Conservation (phyloP, 1,140 invertebrate genomes). For the Tetramorium simillimum region DNA sequence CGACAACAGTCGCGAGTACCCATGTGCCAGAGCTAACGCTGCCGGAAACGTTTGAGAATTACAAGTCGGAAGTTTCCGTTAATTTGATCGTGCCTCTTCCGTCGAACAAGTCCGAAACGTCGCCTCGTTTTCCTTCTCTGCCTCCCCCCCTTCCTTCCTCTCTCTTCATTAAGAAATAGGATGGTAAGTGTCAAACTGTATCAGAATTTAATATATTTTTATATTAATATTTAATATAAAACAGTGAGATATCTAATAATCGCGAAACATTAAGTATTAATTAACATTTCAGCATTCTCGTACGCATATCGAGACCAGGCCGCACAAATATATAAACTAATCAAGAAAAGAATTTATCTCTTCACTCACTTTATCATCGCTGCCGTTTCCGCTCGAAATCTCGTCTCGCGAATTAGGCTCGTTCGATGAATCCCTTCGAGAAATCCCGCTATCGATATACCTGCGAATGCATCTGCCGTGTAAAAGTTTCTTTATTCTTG, state of each 20-base stretch:
- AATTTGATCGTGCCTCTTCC: neutral
- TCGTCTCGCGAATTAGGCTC: slow-evolving; percentile 28
- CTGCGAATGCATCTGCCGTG: slow-evolving; percentile 48
- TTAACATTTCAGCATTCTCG: slow-evolving; percentile 18
- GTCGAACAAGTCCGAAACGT: neutral
- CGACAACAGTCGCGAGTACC: neutral
- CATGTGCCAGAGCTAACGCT: neutral
- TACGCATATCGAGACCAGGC: slow-evolving; percentile 14
- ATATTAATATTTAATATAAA: slow-evolving; percentile 48
- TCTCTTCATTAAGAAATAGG: neutral
- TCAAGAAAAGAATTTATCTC: neutral
- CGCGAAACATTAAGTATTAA: slow-evolving; percentile 40
- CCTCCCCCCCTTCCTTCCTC: neutral
- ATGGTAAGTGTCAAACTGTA: slow-evolving; percentile 19
- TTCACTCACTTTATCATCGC: slow-evolving; percentile 20
- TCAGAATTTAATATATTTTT: slow-evolving; percentile 35
- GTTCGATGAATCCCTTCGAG: slow-evolving; percentile 8
- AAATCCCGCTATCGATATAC: slow-evolving; percentile 39
- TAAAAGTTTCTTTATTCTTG: slow-evolving; percentile 7
- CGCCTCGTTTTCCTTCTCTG: neutral
- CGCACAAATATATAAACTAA: slow-evolving; percentile 19
- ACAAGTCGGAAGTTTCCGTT: neutral
- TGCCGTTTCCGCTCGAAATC: neutral
- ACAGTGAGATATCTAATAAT: slow-evolving; percentile 36
- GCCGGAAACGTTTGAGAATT: neutral